Percentiles rank a stretch among this genome's conserved stretches.
These are phyloP conservation scores for Perca schrenkii DNA, from an alignment of 2,113 vertebrate genomes.

Conservation along the genomic window DNA sequence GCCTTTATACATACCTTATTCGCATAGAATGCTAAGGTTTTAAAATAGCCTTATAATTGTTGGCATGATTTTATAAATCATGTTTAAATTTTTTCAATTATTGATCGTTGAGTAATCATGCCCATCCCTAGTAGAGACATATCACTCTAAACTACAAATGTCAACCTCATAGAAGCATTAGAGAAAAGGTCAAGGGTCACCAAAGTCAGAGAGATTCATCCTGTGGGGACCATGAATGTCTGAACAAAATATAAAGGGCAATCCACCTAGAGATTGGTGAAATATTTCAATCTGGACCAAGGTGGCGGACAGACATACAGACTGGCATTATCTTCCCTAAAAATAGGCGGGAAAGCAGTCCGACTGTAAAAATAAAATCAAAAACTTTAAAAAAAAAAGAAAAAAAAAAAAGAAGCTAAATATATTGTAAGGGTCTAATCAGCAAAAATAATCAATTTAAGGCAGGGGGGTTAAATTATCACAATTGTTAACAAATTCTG, in stretches of 20 bases:
- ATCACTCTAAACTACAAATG: not conserved
- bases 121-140: not conserved
- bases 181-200: not conserved
- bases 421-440: not conserved
- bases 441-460: not conserved
- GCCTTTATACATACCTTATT: no score
- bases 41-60: no score
- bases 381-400: not conserved
- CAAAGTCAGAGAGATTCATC: not conserved
- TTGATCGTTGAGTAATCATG: no score
- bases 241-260: not conserved
- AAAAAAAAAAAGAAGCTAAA: not conserved
- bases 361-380: not conserved
- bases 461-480: not conserved
- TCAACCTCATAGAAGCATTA: not conserved
- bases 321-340: not conserved
- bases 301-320: not conserved
- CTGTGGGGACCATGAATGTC: not conserved
- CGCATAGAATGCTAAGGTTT: no score
- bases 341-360: not conserved
- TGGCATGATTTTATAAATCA: no score
- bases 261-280: not conserved
- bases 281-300: not conserved
- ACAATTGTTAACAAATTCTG: not conserved
- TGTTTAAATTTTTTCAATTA: no score